Evolutionary conservation across 2,113 vertebrate species (phyloP).

Genomic region (Nasalis larvatus): DNA sequence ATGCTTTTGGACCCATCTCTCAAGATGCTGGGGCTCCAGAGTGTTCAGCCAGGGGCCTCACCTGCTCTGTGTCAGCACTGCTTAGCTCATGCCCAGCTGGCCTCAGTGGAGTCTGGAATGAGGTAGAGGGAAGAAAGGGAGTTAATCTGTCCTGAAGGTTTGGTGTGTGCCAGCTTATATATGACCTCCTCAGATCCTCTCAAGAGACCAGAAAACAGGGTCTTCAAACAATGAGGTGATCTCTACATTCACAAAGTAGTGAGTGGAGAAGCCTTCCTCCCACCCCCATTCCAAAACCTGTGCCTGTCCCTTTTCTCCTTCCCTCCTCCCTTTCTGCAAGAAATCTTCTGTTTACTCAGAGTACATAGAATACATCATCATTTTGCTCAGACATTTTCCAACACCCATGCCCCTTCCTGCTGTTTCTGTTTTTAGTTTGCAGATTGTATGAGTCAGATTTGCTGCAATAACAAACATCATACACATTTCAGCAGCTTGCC

Average conservation of each 20-base stretch:
- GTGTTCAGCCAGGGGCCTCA: background rate
- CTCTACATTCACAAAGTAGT: background rate
- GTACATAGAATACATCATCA: background rate
- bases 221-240: background rate
- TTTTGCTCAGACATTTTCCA: background rate
- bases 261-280: background rate
- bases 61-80: background rate
- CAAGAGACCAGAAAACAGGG: background rate
- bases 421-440: background rate
- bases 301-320: background rate
- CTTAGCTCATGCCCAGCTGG: background rate
- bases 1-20: background rate
- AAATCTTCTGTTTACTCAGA: background rate
- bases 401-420: background rate
- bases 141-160: background rate
- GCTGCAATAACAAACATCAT: background rate
- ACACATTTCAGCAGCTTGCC: background rate
- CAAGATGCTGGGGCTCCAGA: background rate
- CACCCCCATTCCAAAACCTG: background rate
- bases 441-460: background rate
- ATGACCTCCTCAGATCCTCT: background rate
- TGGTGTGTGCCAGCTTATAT: background rate
- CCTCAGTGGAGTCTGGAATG: background rate
- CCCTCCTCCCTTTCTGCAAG: background rate
- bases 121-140: background rate